phyloP scores from a whole-genome alignment of 2,113 vertebrate genomes.

The Illadopsis cleaveri region DNA sequence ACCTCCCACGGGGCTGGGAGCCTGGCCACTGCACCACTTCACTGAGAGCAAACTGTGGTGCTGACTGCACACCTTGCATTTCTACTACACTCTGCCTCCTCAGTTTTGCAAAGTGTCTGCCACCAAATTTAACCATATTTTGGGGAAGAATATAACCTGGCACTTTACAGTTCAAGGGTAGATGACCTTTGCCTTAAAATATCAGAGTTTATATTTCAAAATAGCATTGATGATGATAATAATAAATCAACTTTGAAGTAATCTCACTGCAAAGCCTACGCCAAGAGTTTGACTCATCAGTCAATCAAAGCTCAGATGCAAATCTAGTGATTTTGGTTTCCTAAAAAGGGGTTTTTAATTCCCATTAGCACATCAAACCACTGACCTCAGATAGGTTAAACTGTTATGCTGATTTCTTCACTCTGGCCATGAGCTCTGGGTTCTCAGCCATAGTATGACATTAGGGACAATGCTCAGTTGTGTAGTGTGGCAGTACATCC shows the following conservation, averaged over 20 bases:
- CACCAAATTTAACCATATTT: background rate
- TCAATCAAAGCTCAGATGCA: constrained; percentile 40
- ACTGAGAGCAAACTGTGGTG: background rate
- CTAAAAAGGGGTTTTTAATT: background rate
- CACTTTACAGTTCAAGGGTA: background rate
- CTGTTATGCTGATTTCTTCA: background rate
- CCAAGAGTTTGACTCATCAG: constrained; percentile 48
- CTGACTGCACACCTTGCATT: background rate
- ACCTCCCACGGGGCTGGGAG: background rate
- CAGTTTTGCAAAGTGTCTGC: background rate
- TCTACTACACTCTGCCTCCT: background rate
- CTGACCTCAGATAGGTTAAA: background rate
- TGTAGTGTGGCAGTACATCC: background rate
- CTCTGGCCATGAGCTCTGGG: background rate
- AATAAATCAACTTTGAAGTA: constrained; percentile 22
- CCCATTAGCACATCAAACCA: background rate
- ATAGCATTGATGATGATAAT: constrained; percentile 14
- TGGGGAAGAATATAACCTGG: background rate
- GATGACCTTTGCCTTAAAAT: constrained; percentile 8
- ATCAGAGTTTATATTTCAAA: background rate
- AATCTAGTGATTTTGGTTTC: background rate
- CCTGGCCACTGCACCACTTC: background rate
- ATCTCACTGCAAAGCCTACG: constrained; percentile 23
- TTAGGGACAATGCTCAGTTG: background rate
- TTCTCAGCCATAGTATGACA: background rate